phyloP scores from a whole-genome alignment of 2,888 invertebrate genomes.

The Parnassius glacialis region DNA sequence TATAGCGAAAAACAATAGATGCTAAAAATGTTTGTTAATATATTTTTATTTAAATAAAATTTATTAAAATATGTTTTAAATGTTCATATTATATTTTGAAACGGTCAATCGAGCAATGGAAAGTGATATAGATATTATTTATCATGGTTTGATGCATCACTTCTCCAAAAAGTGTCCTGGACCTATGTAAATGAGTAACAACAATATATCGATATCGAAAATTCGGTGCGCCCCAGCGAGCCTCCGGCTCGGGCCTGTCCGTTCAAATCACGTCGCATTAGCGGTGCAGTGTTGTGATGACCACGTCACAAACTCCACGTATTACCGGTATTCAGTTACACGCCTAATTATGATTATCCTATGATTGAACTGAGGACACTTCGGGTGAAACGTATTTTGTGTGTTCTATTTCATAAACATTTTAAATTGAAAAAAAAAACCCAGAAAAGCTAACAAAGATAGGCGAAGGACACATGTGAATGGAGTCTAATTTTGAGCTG shows the following conservation, averaged over 20 bases:
- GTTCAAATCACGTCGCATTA: slow-evolving; percentile 53
- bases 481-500: no score
- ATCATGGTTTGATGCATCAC: not conserved
- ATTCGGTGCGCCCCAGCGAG: slow-evolving; percentile 40
- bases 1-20: no score
- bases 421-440: not conserved
- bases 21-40: no score
- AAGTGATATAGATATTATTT: no score
- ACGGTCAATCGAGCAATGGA: no score
- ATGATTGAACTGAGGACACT: slow-evolving; percentile 15
- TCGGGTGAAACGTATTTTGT: not conserved
- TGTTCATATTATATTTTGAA: no score
- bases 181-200: slow-evolving; percentile 28
- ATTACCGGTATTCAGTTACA: slow-evolving; percentile 59
- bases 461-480: no score
- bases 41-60: no score
- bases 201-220: slow-evolving; percentile 41
- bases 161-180: slow-evolving; percentile 6
- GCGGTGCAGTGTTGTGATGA: slow-evolving; percentile 58
- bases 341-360: slow-evolving; percentile 28
- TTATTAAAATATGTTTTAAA: no score
- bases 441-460: no score
- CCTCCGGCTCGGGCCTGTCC: slow-evolving; percentile 41
- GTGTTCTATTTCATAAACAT: not conserved
- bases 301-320: slow-evolving; percentile 58